phyloP scores from a whole-genome alignment of 1,140 invertebrate genomes.

The Drosophila albomicans region DNA sequence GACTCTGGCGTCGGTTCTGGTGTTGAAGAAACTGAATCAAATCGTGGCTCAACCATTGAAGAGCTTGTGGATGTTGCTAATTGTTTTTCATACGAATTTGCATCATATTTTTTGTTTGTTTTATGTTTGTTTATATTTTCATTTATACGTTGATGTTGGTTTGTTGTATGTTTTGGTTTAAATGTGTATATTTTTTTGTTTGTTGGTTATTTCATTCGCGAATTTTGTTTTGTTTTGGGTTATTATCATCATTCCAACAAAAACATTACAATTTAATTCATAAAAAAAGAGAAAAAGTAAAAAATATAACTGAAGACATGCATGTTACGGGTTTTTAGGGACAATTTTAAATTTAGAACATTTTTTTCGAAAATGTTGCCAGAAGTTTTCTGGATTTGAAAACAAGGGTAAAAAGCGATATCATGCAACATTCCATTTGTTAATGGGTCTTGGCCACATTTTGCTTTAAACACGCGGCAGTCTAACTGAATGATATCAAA shows the following conservation, averaged over 20 bases:
- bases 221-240: constrained; percentile 50
- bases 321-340: constrained; percentile 43
- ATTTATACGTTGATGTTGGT: constrained; percentile 26
- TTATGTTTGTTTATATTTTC: constrained; percentile 62
- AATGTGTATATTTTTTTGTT: constrained; percentile 30
- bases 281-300: constrained; percentile 67
- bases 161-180: constrained; percentile 39
- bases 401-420: constrained; percentile 17
- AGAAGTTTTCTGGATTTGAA: constrained; percentile 19
- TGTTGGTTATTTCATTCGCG: constrained; percentile 54
- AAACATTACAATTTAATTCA: constrained; percentile 60
- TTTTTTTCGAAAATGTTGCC: constrained; percentile 9
- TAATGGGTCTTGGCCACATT: constrained; percentile 1
- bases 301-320: constrained; percentile 72
- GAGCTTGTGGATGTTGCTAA: constrained; percentile 83
- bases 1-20: constrained; percentile 78
- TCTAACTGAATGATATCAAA: not conserved
- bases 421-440: constrained; percentile 77
- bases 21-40: constrained; percentile 85
- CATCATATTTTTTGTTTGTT: constrained; percentile 21
- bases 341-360: constrained; percentile 12
- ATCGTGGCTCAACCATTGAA: constrained; percentile 80
- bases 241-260: constrained; percentile 79
- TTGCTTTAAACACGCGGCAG: not conserved
- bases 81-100: constrained; percentile 44